Evolutionary conservation across 2,888 invertebrate genomes (phyloP).

Genomic region (Drosophila acutilabella): DNA sequence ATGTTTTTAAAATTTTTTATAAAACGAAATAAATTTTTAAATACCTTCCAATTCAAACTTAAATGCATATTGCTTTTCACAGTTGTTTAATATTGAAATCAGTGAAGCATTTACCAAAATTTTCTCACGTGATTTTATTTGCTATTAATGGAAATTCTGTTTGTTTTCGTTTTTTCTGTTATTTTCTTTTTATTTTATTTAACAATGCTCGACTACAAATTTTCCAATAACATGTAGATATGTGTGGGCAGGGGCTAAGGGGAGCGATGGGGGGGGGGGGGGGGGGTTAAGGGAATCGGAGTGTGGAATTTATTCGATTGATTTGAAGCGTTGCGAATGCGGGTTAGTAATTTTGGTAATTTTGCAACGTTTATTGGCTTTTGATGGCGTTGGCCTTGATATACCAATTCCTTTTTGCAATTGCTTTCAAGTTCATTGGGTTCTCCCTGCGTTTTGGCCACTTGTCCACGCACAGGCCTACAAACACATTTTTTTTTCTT

Average conservation of each 20-base stretch:
- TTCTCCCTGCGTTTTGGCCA: constrained; percentile 41
- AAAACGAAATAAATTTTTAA: too few relatives aligned
- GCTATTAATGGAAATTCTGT: constrained; percentile 17
- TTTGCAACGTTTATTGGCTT: constrained; percentile 40
- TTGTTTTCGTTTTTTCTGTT: neutral
- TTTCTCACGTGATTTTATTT: constrained; percentile 12
- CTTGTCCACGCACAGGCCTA: constrained; percentile 63
- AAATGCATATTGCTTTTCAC: too few relatives aligned
- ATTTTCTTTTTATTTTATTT: neutral
- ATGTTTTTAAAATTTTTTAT: too few relatives aligned
- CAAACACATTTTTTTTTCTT: neutral
- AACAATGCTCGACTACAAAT: neutral
- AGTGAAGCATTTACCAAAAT: constrained; percentile 1
- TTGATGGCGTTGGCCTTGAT: constrained; percentile 24
- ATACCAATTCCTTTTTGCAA: constrained; percentile 42
- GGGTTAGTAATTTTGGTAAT: constrained; percentile 32
- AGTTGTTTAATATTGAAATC: too few relatives aligned
- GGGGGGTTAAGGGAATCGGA: neutral
- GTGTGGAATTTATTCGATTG: constrained; percentile 5
- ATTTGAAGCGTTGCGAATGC: constrained; percentile 10
- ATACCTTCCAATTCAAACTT: too few relatives aligned
- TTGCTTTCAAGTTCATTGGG: constrained; percentile 51
- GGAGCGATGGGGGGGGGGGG: too few relatives aligned
- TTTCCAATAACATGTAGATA: constrained; percentile 20
- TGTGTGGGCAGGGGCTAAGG: neutral